Base-by-base conservation (phyloP, 2,888 invertebrate genomes). In the Alloscopus bannaensis region DNA sequence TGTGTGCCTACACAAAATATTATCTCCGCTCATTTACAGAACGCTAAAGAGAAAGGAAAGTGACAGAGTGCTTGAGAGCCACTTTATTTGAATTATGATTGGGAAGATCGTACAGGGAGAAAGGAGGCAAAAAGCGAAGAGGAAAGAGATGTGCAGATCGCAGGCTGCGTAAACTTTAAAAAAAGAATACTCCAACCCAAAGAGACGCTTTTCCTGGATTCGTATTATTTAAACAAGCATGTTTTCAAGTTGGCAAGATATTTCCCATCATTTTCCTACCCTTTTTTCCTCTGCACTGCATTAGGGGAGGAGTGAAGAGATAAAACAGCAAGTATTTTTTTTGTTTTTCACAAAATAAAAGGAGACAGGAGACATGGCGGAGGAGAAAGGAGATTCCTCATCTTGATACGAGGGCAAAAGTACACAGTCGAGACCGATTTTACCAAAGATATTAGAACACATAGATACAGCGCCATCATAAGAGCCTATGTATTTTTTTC, bases 81-180 rank as follows among this genome's bases (percentile, higher is more conserved):
- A 62, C 40, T 62, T 62, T 62, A 62, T 57, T 57, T 62, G 62
- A 62, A 42, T 62, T 62, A 62, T 62, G 45, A 62, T 62, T 62
- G 8, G 18, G 26, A 45, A 45, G 45, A n/a, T n/a, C 20, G 52
- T 47, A 47, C 6, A 52, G 4, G 20, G 22, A n/a, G 24, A 52
- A 52, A 47, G 47, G n/a, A 6, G 24, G 24, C 13, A 52, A n/a
- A 6, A 47, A 13, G 4, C 47, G 18, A 22, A 22, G 52, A 13
- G 36, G 13, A 36, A 36, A 36, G 36, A 36, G 8, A 36, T 13
- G 36, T 8, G 8, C 6, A 36, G 8, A 36, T 13, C 36, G 36
- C 6, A 13, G 36, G 13, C 36, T 36, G 8, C 8, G 52, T 52
- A 52, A 52, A 52, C 52, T 52, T 52, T 52, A 6, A 57, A 57